A percentile compares a stretch with the other conserved stretches of the same genome.
Conservation (phyloP, 1,140 invertebrate genomes). For the Aphis craccivora region DNA sequence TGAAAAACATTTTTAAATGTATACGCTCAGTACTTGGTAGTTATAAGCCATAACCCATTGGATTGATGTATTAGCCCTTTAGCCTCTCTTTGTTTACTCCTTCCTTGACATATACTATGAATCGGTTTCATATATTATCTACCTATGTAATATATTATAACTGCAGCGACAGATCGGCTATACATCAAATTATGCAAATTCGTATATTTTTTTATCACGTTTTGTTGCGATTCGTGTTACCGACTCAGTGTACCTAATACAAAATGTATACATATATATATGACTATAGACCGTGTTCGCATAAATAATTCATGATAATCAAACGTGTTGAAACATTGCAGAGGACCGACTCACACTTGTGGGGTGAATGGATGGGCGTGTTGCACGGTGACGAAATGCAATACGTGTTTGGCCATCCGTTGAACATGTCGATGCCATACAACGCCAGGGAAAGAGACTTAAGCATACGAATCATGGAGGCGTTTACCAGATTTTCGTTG, state of each 20-base stretch:
- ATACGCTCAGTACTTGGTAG: too few species aligned
- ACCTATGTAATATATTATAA: neutral
- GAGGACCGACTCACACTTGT: constrained; percentile 85
- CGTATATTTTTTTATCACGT: too few species aligned
- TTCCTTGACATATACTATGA: neutral
- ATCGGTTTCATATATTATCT: neutral
- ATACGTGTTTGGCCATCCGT: constrained; percentile 92
- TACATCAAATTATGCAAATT: neutral
- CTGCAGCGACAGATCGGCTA: neutral
- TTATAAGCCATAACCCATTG: too few species aligned
- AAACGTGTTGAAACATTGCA: constrained; percentile 69
- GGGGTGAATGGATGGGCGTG: constrained; percentile 98
- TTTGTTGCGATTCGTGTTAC: neutral
- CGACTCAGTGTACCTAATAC: neutral
- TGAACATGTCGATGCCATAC: constrained; percentile 84
- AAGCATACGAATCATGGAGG: constrained; percentile 83
- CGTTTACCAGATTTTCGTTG: constrained; percentile 85
- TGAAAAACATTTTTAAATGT: too few species aligned
- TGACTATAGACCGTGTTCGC: neutral
- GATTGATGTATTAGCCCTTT: too few species aligned
- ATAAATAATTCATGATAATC: neutral
- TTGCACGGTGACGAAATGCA: constrained; percentile 97
- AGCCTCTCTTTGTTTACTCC: neutral
- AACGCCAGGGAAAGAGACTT: constrained; percentile 83
- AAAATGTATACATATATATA: neutral